Evolutionary conservation across 2,888 invertebrate species (phyloP).

Genomic region (Leptopterna dolabrata): DNA sequence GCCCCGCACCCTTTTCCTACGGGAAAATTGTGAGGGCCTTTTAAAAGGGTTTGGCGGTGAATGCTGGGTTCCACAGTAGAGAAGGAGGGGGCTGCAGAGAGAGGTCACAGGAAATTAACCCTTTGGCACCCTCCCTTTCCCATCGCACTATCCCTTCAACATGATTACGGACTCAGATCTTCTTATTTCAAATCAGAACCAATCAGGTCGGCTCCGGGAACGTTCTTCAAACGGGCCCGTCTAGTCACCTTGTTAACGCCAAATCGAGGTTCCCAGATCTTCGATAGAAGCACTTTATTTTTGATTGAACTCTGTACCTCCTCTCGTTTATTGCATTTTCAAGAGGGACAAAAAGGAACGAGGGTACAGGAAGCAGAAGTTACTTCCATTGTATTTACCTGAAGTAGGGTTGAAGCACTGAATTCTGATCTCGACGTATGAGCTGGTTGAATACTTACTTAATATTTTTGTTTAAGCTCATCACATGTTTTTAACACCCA

Average conservation of each 20-base stretch:
- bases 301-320: neutral
- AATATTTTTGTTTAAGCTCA: too few species aligned
- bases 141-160: neutral
- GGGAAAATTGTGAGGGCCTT: neutral
- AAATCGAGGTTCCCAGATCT: neutral
- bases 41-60: neutral
- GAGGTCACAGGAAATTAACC: slow-evolving; percentile 11
- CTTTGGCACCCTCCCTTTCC: neutral
- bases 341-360: too few species aligned
- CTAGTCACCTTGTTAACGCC: neutral
- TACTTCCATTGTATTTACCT: too few species aligned
- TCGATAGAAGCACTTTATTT: neutral
- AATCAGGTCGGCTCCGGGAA: neutral
- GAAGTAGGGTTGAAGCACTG: too few species aligned
- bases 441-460: too few species aligned
- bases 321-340: neutral
- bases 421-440: too few species aligned
- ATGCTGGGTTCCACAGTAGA: neutral
- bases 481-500: too few species aligned
- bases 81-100: neutral
- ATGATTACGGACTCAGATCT: neutral
- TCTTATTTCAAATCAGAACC: slow-evolving; percentile 7
- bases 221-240: neutral
- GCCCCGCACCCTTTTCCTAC: neutral
- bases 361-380: too few species aligned